These are phyloP conservation scores for Scomber japonicus DNA, from an alignment of 2,113 vertebrate genomes.

Conservation along the genomic window DNA sequence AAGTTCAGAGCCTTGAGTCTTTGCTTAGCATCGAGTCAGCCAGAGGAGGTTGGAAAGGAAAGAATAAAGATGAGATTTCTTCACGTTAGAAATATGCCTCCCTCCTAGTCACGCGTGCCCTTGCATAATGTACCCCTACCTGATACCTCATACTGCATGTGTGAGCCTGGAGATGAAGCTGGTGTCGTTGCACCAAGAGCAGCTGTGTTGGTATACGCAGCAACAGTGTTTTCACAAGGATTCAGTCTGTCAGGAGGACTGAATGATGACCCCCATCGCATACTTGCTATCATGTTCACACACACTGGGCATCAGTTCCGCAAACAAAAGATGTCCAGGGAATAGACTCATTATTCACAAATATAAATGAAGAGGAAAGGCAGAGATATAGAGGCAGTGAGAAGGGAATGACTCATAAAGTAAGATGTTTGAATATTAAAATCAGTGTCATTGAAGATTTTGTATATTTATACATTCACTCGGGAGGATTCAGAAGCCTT, in stretches of 20 bases:
- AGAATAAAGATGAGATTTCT: conserved; percentile 53
- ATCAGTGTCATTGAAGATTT: conserved; percentile 31
- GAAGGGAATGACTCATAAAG: conserved; percentile 14
- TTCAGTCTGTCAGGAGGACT: conserved; percentile 60
- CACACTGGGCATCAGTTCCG: conserved; percentile 25
- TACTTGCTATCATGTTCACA: conserved; percentile 45
- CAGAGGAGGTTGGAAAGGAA: conserved; percentile 27
- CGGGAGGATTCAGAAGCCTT: conserved; percentile 23
- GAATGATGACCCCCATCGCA: conserved; percentile 61
- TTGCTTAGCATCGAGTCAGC: conserved; percentile 22
- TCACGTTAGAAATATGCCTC: conserved; percentile 54
- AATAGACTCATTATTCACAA: conserved; percentile 46
- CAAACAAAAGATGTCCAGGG: conserved; percentile 44
- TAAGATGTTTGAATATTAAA: conserved; percentile 55
- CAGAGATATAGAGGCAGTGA: background rate
- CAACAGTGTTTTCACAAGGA: conserved; percentile 47
- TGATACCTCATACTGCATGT: conserved; percentile 53
- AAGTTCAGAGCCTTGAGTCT: conserved; percentile 26
- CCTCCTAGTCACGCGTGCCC: conserved; percentile 50
- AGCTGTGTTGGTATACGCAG: conserved; percentile 37
- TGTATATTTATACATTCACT: conserved; percentile 24
- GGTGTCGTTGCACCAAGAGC: conserved; percentile 30
- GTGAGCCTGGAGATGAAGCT: conserved; percentile 23
- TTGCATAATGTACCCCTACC: conserved; percentile 51
- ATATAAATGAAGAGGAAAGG: conserved; percentile 9